phyloP scores from a whole-genome alignment of 2,888 invertebrate genomes.

The Suillia variegata region DNA sequence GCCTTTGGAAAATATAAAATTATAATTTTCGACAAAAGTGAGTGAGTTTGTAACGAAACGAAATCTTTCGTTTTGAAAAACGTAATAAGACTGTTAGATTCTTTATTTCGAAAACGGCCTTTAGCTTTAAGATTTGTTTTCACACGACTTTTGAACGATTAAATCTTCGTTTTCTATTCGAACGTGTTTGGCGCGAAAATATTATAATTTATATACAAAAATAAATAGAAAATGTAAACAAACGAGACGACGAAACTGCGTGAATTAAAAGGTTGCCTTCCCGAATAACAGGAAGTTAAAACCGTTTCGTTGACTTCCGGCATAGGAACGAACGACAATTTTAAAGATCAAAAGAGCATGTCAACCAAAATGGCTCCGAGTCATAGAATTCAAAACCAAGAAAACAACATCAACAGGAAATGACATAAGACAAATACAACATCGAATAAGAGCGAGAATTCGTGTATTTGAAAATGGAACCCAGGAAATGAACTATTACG shows the following conservation, averaged over 20 bases:
- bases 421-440: conserved; percentile 55
- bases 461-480: conserved; percentile 36
- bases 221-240: no score
- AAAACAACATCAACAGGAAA: conserved; percentile 47
- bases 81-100: no score
- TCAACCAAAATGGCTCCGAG: conserved; percentile 31
- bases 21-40: no score
- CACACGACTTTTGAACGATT: no score
- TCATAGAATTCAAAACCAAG: no score
- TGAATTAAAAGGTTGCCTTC: neutral
- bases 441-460: conserved; percentile 25
- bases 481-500: conserved; percentile 56
- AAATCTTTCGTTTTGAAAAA: no score
- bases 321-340: neutral
- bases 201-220: conserved; percentile 21
- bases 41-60: no score
- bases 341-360: conserved; percentile 44
- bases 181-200: neutral
- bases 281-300: conserved; percentile 34
- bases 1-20: no score
- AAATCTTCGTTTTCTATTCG: no score
- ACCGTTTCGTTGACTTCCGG: conserved; percentile 39
- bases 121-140: no score
- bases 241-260: neutral
- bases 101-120: no score